Evolutionary conservation across 2,797 vertebrate genomes (phyloP), one percentile per base, ranked within the genome.

Genomic region (Jordanella pulchra): DNA sequence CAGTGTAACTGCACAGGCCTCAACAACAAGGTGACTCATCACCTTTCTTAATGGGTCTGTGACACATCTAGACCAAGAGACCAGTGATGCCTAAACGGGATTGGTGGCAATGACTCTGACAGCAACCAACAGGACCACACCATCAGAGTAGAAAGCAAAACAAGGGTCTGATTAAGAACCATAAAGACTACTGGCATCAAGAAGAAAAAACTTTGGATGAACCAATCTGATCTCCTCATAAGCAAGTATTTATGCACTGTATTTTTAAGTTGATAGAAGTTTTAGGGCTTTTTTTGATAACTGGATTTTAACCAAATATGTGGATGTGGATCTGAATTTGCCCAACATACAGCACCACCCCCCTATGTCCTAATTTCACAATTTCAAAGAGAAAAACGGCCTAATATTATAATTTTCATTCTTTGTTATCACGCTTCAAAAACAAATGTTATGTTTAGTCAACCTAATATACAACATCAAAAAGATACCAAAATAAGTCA

Each of bases 21-120:
- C 89, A 89, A 89, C 89, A 91, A 92, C 90, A 91, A 80, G 79
- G 79, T 91, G 93, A 93, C 89, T 92, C 89, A 84, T 88, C 89
- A 86, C 86, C 91, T 74, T 79, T 83, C 78, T 87, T 90, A 90
- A 88, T 88, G 87, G 89, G 80, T 80, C 79, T 61, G 87, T 91
- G 91, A 91, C 86, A 89, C 86, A 89, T 82, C 79, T 32, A 84
- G 72, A 90, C 83, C 85, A 74, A 76, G 77, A 88, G 78, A 91
- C 75, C 81, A 85, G 80, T 86, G 81, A 75, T 79, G 81, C 82
- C 79, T 76, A 69, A 88, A 85, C 84, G 77, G 75, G 80, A 85
- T 82, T 71, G 74, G 53, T 75, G 72, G 72, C 63, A 73, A 61
- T 44, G 77, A 81, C 78, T 72, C 56, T 75, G 73, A 86, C 12